Conservation (phyloP, 2,113 vertebrate species). For the Turnix velox region DNA sequence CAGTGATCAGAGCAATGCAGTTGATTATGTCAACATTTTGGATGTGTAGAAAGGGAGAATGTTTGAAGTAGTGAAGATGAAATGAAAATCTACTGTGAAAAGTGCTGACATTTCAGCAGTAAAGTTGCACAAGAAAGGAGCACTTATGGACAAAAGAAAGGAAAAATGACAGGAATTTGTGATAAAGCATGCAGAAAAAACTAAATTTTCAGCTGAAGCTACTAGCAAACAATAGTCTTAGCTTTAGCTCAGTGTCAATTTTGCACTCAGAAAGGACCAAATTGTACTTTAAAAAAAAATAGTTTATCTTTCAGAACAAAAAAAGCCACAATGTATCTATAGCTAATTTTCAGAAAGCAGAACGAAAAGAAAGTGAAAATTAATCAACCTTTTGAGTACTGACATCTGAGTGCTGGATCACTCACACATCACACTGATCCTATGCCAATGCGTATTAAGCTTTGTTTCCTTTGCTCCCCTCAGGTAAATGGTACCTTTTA, state of each 20-base stretch:
- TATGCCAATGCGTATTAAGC: no score
- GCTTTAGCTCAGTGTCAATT: neutral
- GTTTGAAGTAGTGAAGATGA: neutral
- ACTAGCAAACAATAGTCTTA: neutral
- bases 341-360: neutral
- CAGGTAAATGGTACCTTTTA: neutral
- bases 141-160: neutral
- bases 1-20: neutral
- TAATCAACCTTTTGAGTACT: neutral
- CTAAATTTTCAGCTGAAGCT: neutral
- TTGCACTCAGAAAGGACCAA: neutral
- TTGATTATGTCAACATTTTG: neutral
- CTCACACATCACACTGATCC: neutral
- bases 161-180: neutral
- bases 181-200: neutral
- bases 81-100: neutral
- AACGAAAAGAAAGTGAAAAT: neutral
- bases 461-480: neutral
- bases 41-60: neutral
- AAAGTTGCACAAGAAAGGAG: neutral
- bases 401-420: neutral
- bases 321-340: neutral
- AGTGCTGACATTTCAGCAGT: neutral
- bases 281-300: neutral
- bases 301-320: neutral